These are phyloP conservation scores for Iguana delicatissima DNA, from an alignment of 2,797 vertebrate species.

Conservation along the genomic window DNA sequence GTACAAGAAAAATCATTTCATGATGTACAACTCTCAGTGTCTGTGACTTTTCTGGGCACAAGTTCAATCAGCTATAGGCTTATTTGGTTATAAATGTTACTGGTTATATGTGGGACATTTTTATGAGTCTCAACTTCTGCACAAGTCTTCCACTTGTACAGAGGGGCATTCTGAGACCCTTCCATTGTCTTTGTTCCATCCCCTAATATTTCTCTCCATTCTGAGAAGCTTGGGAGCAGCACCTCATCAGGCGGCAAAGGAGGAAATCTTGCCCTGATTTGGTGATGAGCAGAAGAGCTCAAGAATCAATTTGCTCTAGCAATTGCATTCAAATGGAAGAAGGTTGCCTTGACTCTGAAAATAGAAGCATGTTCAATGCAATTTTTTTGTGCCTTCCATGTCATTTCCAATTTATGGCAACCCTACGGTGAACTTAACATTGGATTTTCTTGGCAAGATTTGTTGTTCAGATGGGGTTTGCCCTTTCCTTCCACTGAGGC, in stretches of 20 bases:
- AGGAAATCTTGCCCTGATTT: background rate
- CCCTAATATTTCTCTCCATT: background rate
- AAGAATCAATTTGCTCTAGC: background rate
- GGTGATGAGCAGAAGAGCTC: background rate
- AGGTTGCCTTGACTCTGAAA: background rate
- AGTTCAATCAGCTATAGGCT: background rate
- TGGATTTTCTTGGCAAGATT: too few species aligned
- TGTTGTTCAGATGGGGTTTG: too few species aligned
- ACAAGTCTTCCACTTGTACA: background rate
- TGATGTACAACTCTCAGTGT: background rate
- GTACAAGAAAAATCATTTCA: background rate
- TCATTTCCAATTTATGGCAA: too few species aligned
- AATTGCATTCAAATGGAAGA: background rate
- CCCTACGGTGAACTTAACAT: too few species aligned
- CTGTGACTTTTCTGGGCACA: background rate
- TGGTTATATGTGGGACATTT: background rate
- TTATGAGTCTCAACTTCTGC: background rate
- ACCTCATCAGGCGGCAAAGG: background rate
- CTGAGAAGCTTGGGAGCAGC: background rate
- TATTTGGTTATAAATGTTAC: background rate
- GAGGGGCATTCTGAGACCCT: background rate
- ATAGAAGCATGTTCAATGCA: background rate
- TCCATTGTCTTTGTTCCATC: background rate
- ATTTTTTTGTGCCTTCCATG: too few species aligned
- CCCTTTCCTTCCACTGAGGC: too few species aligned